Conservation (phyloP, 1,140 invertebrate genomes). For the Macrostomum lignano region DNA sequence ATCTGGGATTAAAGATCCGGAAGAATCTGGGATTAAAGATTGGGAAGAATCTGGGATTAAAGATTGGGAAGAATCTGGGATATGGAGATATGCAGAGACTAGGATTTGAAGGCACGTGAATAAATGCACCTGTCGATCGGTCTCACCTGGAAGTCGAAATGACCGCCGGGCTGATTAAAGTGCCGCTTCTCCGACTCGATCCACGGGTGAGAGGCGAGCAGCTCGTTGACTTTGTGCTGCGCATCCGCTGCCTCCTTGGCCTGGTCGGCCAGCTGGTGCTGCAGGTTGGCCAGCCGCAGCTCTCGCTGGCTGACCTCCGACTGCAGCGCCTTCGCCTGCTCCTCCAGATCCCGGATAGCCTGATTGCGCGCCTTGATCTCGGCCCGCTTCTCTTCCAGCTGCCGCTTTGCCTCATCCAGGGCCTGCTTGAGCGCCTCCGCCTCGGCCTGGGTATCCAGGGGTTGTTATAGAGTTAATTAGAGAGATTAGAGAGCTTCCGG, state of each 20-base stretch:
- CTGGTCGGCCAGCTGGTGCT: background rate
- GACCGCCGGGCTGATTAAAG: slow-evolving; percentile 36
- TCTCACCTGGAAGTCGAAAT: slow-evolving; percentile 29
- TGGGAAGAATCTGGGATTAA: too few species aligned
- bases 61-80: too few species aligned
- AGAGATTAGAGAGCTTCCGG: too few species aligned
- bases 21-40: too few species aligned
- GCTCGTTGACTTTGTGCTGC: slow-evolving; percentile 10
- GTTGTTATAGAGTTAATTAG: too few species aligned
- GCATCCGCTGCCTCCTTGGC: background rate
- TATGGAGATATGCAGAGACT: too few species aligned
- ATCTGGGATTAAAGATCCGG: too few species aligned
- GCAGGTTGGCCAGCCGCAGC: background rate
- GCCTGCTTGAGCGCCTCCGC: slow-evolving; percentile 9
- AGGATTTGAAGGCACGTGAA: too few species aligned
- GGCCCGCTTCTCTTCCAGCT: slow-evolving; percentile 45
- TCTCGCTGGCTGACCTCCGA: slow-evolving; percentile 23
- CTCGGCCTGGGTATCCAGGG: slow-evolving; percentile 32
- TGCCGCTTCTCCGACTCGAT: slow-evolving; percentile 40
- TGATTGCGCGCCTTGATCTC: slow-evolving; percentile 42
- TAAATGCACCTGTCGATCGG: too few species aligned
- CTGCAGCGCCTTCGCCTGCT: slow-evolving; percentile 39
- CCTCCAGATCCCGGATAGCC: slow-evolving; percentile 38
- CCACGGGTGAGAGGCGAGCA: slow-evolving; percentile 36
- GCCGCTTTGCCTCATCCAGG: slow-evolving; percentile 28